Evolutionary conservation across 1,140 invertebrate species (phyloP).

Genomic region (Eueides isabella): DNA sequence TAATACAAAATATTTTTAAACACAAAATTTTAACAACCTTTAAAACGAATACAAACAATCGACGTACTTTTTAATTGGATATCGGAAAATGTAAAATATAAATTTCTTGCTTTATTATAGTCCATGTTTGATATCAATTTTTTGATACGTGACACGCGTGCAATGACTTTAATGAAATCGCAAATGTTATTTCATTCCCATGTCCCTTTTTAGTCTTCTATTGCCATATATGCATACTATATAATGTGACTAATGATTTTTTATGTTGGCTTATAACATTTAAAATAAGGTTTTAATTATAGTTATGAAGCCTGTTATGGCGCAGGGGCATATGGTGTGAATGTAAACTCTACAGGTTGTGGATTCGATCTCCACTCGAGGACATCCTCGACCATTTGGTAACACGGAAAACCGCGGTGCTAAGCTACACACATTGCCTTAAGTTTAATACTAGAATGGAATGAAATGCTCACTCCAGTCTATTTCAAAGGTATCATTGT

Average conservation of each 20-base stretch:
- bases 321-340: no score
- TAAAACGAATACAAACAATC: conserved; percentile 1
- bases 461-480: no score
- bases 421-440: no score
- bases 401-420: no score
- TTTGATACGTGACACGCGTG: conserved; percentile 7
- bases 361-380: no score
- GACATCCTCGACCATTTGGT: no score
- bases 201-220: neutral
- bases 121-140: conserved; percentile 13
- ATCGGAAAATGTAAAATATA: conserved; percentile 1
- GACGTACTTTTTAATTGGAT: neutral
- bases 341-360: no score
- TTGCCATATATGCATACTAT: neutral
- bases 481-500: no score
- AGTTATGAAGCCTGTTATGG: no score
- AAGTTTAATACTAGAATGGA: no score
- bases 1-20: neutral
- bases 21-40: neutral
- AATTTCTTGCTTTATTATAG: conserved; percentile 8
- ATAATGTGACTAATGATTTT: neutral
- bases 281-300: no score
- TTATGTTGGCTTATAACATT: no score
- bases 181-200: neutral
- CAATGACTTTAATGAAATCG: neutral